Conservation (phyloP, 1,140 invertebrate species). For the Heliconius congener region DNA sequence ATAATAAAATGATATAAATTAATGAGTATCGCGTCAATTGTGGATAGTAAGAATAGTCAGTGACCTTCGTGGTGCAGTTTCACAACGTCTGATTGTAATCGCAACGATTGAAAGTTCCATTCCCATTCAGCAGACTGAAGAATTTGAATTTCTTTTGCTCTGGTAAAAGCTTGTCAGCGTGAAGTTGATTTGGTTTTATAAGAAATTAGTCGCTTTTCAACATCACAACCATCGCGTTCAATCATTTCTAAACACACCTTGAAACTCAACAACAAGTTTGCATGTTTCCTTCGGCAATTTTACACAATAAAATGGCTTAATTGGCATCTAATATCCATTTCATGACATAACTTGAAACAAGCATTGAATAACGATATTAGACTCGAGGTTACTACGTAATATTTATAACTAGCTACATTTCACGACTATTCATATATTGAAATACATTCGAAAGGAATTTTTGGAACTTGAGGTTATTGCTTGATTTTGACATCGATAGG, state of each 20-base stretch:
- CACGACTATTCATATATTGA: no score
- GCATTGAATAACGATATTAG: constrained; percentile 3
- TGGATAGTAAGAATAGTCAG: neutral
- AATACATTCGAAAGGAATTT: no score
- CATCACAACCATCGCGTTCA: neutral
- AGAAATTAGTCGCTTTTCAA: no score
- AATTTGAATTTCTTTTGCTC: no score
- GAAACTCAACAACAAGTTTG: neutral
- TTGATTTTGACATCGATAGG: no score
- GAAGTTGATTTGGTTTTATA: no score
- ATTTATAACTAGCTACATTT: neutral
- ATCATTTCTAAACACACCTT: neutral
- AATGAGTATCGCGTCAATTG: neutral
- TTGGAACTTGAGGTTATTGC: no score
- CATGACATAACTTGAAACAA: constrained; percentile 2
- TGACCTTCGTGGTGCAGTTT: neutral
- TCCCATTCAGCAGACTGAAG: no score
- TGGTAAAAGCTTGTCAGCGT: no score
- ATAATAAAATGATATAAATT: neutral
- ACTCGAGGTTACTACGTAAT: neutral
- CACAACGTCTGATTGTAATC: no score
- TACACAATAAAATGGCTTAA: constrained; percentile 7
- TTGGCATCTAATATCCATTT: neutral
- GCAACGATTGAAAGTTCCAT: no score
- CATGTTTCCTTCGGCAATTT: neutral